Evolutionary conservation across 2,888 invertebrate genomes (phyloP), one percentile per base, ranked within the genome.

Genomic region (Sphaeridia pumilis): DNA sequence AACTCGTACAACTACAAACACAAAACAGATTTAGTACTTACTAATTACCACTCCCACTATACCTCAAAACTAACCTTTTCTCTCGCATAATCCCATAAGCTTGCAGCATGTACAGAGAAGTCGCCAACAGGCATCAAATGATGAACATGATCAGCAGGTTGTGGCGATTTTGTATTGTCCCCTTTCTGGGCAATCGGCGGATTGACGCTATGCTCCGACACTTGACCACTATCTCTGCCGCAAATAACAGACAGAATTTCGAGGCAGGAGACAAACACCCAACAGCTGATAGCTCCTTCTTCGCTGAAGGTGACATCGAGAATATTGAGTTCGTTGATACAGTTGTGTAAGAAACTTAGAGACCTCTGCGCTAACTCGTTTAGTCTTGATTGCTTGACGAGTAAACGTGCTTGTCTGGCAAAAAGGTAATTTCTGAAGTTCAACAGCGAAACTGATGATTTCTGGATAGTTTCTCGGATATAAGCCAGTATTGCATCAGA

Each of bases 391-490:
- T 63, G 65, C 26, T 63, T 63, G 14, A 65, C 46, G 7, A 65
- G 52, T 1, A 60, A 66, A 57, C 65, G 48, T 7, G 60, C 59
- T 54, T 61, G 60, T 57, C 93, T 80, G 64, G 89, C 84, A 70
- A 89, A 95, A 59, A 95, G 75, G 72, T 95, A 95, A 70, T 90
- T 89, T 58, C 94, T 78, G 67, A 95, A 83, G 71, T 94, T 92
- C 66, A 95, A 73, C 54, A 94, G 73, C 0, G 88, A 65, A 36
- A 65, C 65, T 21, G 57, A 55, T 10, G 64, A 64, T 31, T 61
- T 60, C 28, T 56, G 51, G 21, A 66, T 63, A 2, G 61, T 65
- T 46, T 64, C 61, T 22, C 66, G 55, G 14, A 64, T 58, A 48
- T 59, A 52, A 5, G 55, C 28, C 12, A 63, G 52, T 49, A 57